These are phyloP conservation scores for Bos indicus DNA, from an alignment of 2,113 vertebrate genomes.

Conservation along the genomic window DNA sequence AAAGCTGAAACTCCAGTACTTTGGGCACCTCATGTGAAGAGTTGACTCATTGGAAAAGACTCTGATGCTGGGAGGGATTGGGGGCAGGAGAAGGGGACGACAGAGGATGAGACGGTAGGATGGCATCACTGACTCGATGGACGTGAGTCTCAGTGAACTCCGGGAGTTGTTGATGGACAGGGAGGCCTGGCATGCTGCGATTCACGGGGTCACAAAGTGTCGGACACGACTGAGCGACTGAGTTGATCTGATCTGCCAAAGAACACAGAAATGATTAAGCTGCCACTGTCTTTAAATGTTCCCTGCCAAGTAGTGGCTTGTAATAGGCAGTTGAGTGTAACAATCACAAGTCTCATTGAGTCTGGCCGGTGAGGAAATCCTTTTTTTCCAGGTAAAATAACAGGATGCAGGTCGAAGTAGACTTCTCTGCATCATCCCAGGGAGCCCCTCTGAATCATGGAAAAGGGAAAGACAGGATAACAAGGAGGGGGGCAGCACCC, in stretches of 20 bases:
- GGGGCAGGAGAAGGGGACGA: too few species aligned
- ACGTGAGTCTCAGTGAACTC: too few species aligned
- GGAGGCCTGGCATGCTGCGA: too few species aligned
- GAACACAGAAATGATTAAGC: background rate
- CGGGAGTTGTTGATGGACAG: too few species aligned
- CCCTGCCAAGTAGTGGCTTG: background rate
- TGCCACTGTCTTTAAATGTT: background rate
- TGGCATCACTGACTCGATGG: too few species aligned
- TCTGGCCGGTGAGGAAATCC: background rate
- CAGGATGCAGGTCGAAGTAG: background rate
- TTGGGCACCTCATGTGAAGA: too few species aligned
- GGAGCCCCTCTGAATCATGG: background rate
- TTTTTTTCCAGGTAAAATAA: conserved; percentile 23
- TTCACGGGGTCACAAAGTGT: too few species aligned
- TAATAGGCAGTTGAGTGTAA: background rate
- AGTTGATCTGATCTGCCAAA: background rate
- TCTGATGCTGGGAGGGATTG: too few species aligned
- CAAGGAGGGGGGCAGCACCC: rapidly evolving
- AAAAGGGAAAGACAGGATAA: background rate
- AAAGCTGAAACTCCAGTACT: too few species aligned
- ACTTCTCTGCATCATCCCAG: background rate
- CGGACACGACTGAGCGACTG: too few species aligned
- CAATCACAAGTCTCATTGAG: background rate
- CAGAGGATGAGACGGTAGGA: too few species aligned
- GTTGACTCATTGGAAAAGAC: too few species aligned